Base-by-base conservation (phyloP, 1,140 invertebrate species). In the Drosophila sucinea region DNA sequence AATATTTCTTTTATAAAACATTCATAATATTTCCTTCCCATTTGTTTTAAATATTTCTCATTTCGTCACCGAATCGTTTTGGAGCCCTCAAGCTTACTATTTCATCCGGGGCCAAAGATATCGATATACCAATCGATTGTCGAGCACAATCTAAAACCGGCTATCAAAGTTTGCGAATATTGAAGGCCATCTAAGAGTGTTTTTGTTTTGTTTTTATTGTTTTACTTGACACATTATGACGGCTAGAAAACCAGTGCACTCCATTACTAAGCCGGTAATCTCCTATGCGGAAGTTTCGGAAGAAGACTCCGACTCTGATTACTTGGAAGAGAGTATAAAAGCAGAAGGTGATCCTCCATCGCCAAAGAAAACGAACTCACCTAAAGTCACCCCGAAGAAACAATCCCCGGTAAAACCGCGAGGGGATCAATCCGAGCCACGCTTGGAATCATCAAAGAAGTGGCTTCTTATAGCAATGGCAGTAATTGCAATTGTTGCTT, bases 371-470 rank as follows among this genome's bases (percentile, higher is more conserved):
- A 1, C 1, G 8, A 4, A 17, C 2, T 8, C 44, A 4, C 44
- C 44, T 27, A 6, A 51, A 51, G 0, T 25, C 25, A 4, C 27
- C 7, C 7, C 6, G 5, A 2, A 10, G 6, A 51, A 27, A 10
- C 1, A 7, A 4, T 23, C 25, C 4, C 8, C 25, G 10, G 3
- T 11, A 0, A 38, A 38, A 38, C 35, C 10, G 11, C 1, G 0
- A 10, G 8, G 3, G 7, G 8, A 27, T 0, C 0, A 51, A 10
- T 5, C 2, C 17, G 44, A 7, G 17, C 40, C 11, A 41, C n/a
- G n/a, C 11, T 17, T 4, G 3, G 40, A n/a, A 0, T 3, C 3
- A 65, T 70, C 65, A 60, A 67, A 66, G 40, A 47, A 54, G 47
- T 44, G 35, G 69, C 32, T 33, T 1, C 17, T 61, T 38, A 10